Conservation (phyloP, 2,113 vertebrate species). For the Balaenoptera acutorostrata region DNA sequence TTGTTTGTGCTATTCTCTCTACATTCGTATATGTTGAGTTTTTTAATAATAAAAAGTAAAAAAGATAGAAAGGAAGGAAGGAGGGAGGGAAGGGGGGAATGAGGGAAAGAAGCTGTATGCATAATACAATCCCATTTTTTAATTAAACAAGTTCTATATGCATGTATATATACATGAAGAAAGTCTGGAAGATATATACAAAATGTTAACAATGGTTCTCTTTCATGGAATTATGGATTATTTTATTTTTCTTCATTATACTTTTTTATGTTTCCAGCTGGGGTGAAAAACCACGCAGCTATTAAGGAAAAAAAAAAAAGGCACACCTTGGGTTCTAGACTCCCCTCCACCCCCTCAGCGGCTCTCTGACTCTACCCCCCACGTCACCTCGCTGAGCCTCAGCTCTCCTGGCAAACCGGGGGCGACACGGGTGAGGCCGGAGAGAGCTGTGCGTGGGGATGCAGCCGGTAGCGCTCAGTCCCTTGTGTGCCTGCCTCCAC, state of each 20-base stretch:
- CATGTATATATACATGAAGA: not conserved
- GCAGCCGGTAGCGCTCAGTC: fast-evolving
- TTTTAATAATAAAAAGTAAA: not conserved
- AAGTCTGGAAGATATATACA: not conserved
- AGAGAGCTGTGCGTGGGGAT: not conserved
- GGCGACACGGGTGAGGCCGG: fast-evolving
- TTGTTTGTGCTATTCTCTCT: not conserved
- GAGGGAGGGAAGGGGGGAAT: not conserved
- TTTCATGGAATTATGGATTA: not conserved
- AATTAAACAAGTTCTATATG: not conserved
- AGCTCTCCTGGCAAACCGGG: not conserved
- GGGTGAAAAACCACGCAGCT: not conserved
- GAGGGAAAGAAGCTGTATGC: too few relatives aligned
- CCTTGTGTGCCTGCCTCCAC: not conserved
- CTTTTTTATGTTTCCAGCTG: not conserved
- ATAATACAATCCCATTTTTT: not conserved
- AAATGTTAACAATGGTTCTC: not conserved
- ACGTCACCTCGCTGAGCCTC: fast-evolving
- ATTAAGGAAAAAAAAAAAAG: not conserved
- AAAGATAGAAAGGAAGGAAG: not conserved
- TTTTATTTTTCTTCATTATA: not conserved
- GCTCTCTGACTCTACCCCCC: not conserved
- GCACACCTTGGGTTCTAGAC: not conserved
- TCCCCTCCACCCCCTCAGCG: fast-evolving
- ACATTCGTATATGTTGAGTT: not conserved